A percentile compares a stretch with the other conserved stretches of the same genome.
phyloP scores from a whole-genome alignment of 2,797 vertebrate genomes.

The Anguilla obscura region DNA sequence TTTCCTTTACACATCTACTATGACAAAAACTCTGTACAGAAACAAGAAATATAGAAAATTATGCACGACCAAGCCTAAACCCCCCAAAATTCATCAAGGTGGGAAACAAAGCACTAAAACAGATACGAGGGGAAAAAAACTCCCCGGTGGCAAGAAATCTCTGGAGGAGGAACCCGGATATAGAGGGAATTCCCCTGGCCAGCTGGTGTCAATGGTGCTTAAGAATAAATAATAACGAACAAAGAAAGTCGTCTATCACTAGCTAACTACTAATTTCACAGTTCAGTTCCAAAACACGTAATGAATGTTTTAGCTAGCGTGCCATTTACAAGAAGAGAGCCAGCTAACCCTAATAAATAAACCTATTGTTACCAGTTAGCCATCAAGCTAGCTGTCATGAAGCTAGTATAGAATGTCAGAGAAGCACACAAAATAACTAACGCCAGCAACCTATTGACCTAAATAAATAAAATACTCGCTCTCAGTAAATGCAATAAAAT shows the following conservation, averaged over 20 bases:
- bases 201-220: background rate
- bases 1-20: too few relatives aligned
- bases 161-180: background rate
- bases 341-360: too few relatives aligned
- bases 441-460: background rate
- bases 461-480: constrained; percentile 1
- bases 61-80: too few relatives aligned
- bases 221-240: background rate
- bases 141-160: background rate
- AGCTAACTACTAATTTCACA: too few relatives aligned
- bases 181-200: background rate
- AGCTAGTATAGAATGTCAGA: too few relatives aligned
- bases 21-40: background rate
- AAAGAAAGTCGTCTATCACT: too few relatives aligned
- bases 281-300: too few relatives aligned
- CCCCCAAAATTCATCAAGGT: background rate
- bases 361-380: too few relatives aligned
- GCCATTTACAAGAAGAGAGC: too few relatives aligned
- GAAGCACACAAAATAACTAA: too few relatives aligned
- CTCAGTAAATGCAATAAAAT: background rate
- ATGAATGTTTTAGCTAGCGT: too few relatives aligned
- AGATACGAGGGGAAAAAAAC: background rate
- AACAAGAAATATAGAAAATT: background rate
- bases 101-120: background rate
- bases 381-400: too few relatives aligned